Conservation (phyloP, 2,888 invertebrate species). For the Amiota minor region DNA sequence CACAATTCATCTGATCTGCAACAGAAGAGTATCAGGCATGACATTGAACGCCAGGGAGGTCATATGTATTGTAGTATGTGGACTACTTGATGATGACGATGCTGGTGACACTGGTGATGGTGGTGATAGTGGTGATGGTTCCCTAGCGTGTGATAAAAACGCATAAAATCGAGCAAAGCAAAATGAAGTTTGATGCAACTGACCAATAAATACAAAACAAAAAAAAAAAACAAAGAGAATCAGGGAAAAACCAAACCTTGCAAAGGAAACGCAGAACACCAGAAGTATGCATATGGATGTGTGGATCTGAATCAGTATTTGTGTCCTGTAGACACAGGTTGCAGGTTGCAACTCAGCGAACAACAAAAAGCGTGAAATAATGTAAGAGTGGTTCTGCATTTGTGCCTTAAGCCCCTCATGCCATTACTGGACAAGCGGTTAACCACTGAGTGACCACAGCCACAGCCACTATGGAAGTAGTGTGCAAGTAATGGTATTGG, state of each 20-base stretch:
- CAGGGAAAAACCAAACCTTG: neutral
- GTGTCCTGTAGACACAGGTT: neutral
- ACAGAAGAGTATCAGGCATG: neutral
- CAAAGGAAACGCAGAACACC: neutral
- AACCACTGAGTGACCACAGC: conserved; percentile 62
- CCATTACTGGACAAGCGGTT: conserved; percentile 50
- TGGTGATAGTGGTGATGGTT: neutral
- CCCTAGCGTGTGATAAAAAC: conserved; percentile 23
- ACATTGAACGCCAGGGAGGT: neutral
- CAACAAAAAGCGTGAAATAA: neutral
- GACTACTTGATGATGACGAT: no score
- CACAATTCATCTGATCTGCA: neutral
- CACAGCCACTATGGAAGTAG: neutral
- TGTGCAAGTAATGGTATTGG: no score
- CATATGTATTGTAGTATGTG: neutral
- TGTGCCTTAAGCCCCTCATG: neutral
- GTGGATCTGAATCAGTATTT: neutral
- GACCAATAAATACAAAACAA: neutral
- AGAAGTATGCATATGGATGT: neutral
- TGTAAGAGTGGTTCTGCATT: neutral
- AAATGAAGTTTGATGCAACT: neutral
- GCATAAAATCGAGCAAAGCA: conserved; percentile 5
- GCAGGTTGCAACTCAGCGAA: neutral
- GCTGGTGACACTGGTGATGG: no score
- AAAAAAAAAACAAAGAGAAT: neutral